Evolutionary conservation across 2,797 vertebrate species (phyloP).

Genomic region (Sebastes baramenuke): DNA sequence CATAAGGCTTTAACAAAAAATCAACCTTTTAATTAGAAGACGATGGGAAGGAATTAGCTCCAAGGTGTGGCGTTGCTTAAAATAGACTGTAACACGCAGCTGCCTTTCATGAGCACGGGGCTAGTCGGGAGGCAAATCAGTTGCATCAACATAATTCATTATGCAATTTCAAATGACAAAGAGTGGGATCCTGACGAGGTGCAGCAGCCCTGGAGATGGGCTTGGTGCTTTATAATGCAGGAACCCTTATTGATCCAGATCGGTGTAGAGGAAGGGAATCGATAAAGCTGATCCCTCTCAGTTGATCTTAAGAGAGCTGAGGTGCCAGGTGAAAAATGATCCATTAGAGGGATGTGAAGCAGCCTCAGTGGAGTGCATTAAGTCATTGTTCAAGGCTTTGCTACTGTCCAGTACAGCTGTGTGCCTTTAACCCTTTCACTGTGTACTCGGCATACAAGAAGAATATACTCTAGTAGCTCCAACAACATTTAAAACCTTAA

Average conservation of each 20-base stretch:
- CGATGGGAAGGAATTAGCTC: background rate
- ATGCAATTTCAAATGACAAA: constrained; percentile 39
- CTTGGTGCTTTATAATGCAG: constrained; percentile 63
- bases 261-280: constrained; percentile 61
- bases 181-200: constrained; percentile 37
- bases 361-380: constrained; percentile 72
- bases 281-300: constrained; percentile 73
- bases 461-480: background rate
- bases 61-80: constrained; percentile 17
- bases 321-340: constrained; percentile 80
- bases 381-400: constrained; percentile 69
- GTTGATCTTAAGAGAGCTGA: constrained; percentile 75
- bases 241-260: constrained; percentile 69
- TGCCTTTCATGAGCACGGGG: background rate
- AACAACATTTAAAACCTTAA: background rate
- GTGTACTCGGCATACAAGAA: background rate
- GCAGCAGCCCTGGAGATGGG: constrained; percentile 40
- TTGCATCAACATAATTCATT: constrained; percentile 50
- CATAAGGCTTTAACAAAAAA: constrained; percentile 15
- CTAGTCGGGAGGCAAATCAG: constrained; percentile 26
- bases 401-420: constrained; percentile 28
- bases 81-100: constrained; percentile 1
- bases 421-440: constrained; percentile 44
- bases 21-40: constrained; percentile 48
- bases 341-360: constrained; percentile 70